Percentiles rank a stretch among this genome's conserved stretches.
phyloP scores from a whole-genome alignment of 2,888 invertebrate genomes.

The Campoplex nolae region DNA sequence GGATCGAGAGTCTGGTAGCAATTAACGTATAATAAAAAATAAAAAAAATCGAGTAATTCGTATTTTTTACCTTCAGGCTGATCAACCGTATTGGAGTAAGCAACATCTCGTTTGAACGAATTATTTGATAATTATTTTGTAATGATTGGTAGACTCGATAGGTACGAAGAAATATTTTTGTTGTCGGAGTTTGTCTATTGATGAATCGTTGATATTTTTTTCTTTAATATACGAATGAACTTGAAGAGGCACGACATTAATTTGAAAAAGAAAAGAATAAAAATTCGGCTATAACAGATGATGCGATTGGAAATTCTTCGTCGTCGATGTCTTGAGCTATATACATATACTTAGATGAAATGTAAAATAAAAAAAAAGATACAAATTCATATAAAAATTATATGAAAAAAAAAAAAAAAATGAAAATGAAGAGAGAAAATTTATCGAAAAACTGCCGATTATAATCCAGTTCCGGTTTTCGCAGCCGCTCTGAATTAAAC shows the following conservation, averaged over 20 bases:
- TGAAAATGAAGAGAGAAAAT: constrained; percentile 18
- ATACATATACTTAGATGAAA: constrained; percentile 50
- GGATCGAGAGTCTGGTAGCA: constrained; percentile 33
- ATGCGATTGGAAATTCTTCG: constrained; percentile 20
- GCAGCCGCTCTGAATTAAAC: constrained; percentile 61
- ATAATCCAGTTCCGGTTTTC: constrained; percentile 62
- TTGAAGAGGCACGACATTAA: constrained; percentile 31
- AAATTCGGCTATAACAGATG: neutral
- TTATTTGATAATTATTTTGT: constrained; percentile 14
- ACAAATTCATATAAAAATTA: constrained; percentile 5
- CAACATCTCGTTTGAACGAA: constrained; percentile 31
- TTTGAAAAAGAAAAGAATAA: constrained; percentile 16
- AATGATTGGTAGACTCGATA: neutral
- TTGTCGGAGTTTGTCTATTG: neutral
- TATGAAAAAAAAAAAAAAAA: constrained; percentile 5
- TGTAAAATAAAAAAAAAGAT: constrained; percentile 8
- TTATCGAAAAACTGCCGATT: constrained; percentile 66
- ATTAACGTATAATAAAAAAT: neutral
- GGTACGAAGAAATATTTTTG: neutral
- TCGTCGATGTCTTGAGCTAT: constrained; percentile 61
- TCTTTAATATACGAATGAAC: neutral
- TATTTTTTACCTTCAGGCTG: constrained; percentile 46
- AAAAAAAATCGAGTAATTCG: constrained; percentile 23
- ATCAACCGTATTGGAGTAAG: constrained; percentile 35
- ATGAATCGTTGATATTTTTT: constrained; percentile 31